Evolutionary conservation across 1,140 invertebrate genomes (phyloP).

Genomic region (Holotrichia oblita): DNA sequence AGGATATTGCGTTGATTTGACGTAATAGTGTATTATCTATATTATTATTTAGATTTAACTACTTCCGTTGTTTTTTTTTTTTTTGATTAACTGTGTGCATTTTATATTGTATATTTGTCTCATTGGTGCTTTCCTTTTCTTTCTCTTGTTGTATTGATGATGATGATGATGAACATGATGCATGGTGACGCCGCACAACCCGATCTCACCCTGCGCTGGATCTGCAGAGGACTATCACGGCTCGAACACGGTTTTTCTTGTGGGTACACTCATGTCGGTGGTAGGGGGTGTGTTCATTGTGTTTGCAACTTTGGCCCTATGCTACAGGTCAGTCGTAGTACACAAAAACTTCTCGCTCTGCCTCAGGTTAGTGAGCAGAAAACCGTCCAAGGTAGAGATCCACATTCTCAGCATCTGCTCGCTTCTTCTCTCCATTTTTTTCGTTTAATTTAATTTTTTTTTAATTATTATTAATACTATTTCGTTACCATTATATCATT

Average conservation of each 20-base stretch:
- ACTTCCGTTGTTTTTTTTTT: too few relatives aligned
- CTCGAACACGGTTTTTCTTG: conserved; percentile 95
- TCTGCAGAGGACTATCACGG: conserved; percentile 89
- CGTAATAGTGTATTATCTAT: too few relatives aligned
- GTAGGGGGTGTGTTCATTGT: conserved; percentile 98
- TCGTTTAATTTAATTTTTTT: conserved; percentile 43
- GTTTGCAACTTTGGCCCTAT: conserved; percentile 97
- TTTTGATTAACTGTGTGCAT: conserved; percentile 40
- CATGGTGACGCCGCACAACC: conserved; percentile 52
- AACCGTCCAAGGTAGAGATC: conserved; percentile 60
- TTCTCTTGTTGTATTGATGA: conserved; percentile 44
- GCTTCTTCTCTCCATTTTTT: conserved; percentile 51
- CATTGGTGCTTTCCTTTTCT: conserved; percentile 61
- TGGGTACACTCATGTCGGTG: conserved; percentile 97
- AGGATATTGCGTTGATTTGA: too few relatives aligned
- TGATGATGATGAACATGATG: conserved; percentile 46
- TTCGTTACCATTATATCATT: neutral
- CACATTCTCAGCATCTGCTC: conserved; percentile 58
- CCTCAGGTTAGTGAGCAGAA: conserved; percentile 87
- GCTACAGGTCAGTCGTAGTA: conserved; percentile 99
- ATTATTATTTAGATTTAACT: too few relatives aligned
- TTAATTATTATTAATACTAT: too few relatives aligned
- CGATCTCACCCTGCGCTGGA: conserved; percentile 55
- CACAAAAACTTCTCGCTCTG: conserved; percentile 97
- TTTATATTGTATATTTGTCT: conserved; percentile 53